Evolutionary conservation across 1,140 invertebrate genomes (phyloP).

Genomic region (Lethrus apterus): DNA sequence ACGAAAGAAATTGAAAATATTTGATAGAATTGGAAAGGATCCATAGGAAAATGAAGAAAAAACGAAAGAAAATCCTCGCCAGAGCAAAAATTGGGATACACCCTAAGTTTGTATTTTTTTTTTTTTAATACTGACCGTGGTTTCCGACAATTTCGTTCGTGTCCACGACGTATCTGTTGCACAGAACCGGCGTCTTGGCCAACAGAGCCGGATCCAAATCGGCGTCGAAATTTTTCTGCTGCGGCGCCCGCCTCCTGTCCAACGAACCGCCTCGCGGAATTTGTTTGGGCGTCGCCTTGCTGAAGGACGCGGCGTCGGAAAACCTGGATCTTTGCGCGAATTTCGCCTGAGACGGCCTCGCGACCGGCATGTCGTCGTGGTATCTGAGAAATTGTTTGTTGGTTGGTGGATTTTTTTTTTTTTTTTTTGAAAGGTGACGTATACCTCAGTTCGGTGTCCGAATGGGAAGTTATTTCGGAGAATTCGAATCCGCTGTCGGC

Average conservation of each 20-base stretch:
- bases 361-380: constrained; percentile 38
- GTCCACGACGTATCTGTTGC: constrained; percentile 63
- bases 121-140: too few species aligned
- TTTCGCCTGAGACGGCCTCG: constrained; percentile 18
- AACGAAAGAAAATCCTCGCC: too few species aligned
- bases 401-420: too few species aligned
- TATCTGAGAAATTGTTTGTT: constrained; percentile 41
- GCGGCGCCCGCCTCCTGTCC: constrained; percentile 40
- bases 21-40: too few species aligned
- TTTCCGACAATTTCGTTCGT: constrained; percentile 43
- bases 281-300: neutral
- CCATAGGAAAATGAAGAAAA: too few species aligned
- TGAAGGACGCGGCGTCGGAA: constrained; percentile 29
- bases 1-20: too few species aligned
- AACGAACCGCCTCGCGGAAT: constrained; percentile 35
- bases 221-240: constrained; percentile 24
- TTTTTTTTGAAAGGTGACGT: too few species aligned
- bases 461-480: constrained; percentile 43
- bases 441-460: constrained; percentile 52
- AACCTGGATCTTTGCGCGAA: constrained; percentile 41
- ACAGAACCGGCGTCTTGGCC: constrained; percentile 55
- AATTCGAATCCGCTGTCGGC: constrained; percentile 50
- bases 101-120: too few species aligned
- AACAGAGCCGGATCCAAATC: constrained; percentile 35
- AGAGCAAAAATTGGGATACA: too few species aligned